Base-by-base conservation (phyloP, 1,140 invertebrate species). In the Drosophila nebulosa region DNA sequence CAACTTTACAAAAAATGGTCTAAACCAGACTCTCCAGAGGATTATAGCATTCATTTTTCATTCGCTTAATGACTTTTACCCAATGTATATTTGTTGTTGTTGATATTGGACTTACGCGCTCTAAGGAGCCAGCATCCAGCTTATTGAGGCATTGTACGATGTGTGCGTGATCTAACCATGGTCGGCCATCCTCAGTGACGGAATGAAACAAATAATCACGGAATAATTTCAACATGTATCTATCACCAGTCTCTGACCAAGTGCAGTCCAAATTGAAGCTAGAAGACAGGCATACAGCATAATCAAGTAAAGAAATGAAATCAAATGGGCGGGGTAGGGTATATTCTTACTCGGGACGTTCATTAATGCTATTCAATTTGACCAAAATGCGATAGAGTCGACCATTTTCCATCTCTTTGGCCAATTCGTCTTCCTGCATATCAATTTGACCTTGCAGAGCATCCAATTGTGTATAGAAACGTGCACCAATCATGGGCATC, bases 401-500 rank as follows among this genome's bases (percentile, higher is more conserved):
- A 0, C 97, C 97, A 91, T 99, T 99, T 91, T 99, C 98, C 64
- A 99, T 94, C 92, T 99, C 98, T 91, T 97, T 97, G 1, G 96
- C 93, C 27, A 99, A 91, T 90, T 99, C 98, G 68, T 97, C 95
- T 79, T 99, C 97, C 50, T 99, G 92, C 14, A 96, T 94, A 91
- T 99, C 98, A 22, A 95, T 95, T 57, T 96, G 95, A 39, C 96
- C 93, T 84, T 98, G 97, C 5, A 97, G 94, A 3, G 96, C 95
- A 92, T 99, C 98, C 74, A 99, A 93, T 92, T 99, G 97, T 3
- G 96, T 97, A 91, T 99, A 99, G 92, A 99, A 99, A 68, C 98
- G 93, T 6, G 98, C 98, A 35, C 98, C 98, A 85, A 99, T 99
- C 97, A 99, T 99, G 7, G 98, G 98, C 98, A 99, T 99, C 67